Evolutionary conservation across 2,888 invertebrate genomes (phyloP).

Genomic region (Drosophila setosimentum): DNA sequence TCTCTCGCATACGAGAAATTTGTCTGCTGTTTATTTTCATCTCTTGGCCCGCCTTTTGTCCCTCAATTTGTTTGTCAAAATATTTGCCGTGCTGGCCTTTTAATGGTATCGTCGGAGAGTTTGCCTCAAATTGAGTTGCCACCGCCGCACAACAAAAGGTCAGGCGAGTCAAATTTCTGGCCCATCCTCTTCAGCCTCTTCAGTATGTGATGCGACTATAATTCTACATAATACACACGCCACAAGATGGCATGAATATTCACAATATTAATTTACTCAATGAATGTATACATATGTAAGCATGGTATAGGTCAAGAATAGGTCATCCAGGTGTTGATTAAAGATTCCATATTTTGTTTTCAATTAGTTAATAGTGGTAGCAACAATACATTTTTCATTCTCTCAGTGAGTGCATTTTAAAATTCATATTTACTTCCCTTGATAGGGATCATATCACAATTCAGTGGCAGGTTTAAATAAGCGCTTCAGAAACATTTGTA

Average conservation of each 20-base stretch:
- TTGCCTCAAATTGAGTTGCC: constrained; percentile 34
- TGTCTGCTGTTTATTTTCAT: constrained; percentile 49
- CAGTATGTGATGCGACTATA: constrained; percentile 10
- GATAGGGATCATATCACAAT: background rate
- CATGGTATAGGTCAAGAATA: constrained; percentile 15
- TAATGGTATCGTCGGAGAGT: constrained; percentile 27
- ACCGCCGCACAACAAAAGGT: constrained; percentile 39
- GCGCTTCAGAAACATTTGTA: background rate
- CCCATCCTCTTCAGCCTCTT: constrained; percentile 12
- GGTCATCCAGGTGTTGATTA: constrained; percentile 20
- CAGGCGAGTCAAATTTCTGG: constrained; percentile 46
- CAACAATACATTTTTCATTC: background rate
- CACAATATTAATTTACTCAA: constrained; percentile 34
- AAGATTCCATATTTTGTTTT: constrained; percentile 8
- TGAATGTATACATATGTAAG: background rate
- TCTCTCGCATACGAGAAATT: constrained; percentile 11
- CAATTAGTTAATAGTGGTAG: background rate
- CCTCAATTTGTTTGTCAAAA: constrained; percentile 52
- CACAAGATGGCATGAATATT: constrained; percentile 29
- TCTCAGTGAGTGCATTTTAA: background rate
- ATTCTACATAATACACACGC: background rate
- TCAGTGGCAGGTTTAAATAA: background rate
- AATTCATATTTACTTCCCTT: background rate
- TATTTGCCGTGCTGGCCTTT: constrained; percentile 51
- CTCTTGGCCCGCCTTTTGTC: constrained; percentile 19